Conservation (phyloP, 2,888 invertebrate genomes). For the Frankliniella intonsa region DNA sequence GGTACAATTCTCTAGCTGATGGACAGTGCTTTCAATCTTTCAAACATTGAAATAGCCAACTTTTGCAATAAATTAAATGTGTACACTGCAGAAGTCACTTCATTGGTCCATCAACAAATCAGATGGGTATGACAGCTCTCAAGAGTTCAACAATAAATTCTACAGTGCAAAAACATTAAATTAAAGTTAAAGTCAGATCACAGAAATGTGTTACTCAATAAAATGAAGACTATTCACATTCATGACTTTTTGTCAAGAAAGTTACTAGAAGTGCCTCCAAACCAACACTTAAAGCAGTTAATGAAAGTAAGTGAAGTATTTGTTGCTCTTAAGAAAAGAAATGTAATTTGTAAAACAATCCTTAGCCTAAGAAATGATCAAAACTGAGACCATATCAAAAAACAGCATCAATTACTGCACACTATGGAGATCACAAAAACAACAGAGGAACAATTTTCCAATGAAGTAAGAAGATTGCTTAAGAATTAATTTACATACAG, state of each 20-base stretch:
- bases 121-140: not conserved
- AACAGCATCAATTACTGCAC: not conserved
- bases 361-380: not conserved
- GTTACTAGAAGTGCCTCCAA: not conserved
- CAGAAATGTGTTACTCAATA: conserved; percentile 18
- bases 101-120: no score
- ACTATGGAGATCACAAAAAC: not conserved
- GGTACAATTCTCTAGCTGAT: not conserved
- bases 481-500: no score
- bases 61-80: not conserved
- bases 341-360: not conserved
- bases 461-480: no score
- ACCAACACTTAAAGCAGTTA: not conserved
- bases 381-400: not conserved
- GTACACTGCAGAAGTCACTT: not conserved
- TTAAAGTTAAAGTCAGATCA: not conserved
- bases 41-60: not conserved
- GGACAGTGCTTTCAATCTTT: not conserved
- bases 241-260: not conserved
- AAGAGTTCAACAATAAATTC: not conserved
- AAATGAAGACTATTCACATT: not conserved
- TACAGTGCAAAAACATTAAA: not conserved
- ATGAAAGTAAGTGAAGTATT: not conserved
- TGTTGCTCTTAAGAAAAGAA: not conserved
- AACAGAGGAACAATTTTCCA: not conserved